Base-by-base conservation (phyloP, 2,113 vertebrate species). In the Sula dactylatra region DNA sequence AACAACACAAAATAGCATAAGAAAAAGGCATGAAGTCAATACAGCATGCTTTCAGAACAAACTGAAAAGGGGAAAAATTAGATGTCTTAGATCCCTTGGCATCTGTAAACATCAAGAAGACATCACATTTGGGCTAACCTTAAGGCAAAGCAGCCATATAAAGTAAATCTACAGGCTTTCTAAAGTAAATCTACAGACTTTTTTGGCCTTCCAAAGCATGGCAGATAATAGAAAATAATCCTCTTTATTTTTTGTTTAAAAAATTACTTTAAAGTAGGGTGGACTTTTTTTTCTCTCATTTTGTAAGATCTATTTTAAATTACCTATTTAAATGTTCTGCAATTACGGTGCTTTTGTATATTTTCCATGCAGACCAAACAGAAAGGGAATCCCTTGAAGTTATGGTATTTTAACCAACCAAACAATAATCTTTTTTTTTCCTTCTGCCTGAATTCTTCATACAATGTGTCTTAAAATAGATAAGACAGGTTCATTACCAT, bases 351-450 rank as follows among this genome's bases (percentile, higher is more conserved):
- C 73, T 95, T 93, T 83, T 96, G 54, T 96, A 16, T 90, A 64
- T 93, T 81, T 91, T 86, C 89, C 81, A 67, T 50, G 62, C 22
- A 55, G 62, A 96, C 76, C 0, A 55, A 82, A 86, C 56, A 96
- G 91, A 94, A 94, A 74, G 74, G 92, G 94, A 95, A 95, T 89
- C 73, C 88, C 93, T 94, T 96, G 88, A 94, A 97, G 61, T 84
- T 79, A 77, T 44, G 54, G 72, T 64, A 66, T 93, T 96, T 96
- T 95, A 95, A 79, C 84, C 54, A 94, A 66, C 31, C 26, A 93
- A 77, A 95, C 81, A 80, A 81, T 64, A 89, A 90, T 40, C 56
- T 84, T 38, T 64, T 67, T 67, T 90, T 74, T 36, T 44, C 54
- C 77, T 50, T 78, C 82, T 64, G 22, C 34, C 77, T 84, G 65